Percentiles rank a stretch among this genome's conserved stretches.
These are phyloP conservation scores for Neocloeon triangulifer DNA, from an alignment of 1,140 invertebrate genomes.

Conservation along the genomic window DNA sequence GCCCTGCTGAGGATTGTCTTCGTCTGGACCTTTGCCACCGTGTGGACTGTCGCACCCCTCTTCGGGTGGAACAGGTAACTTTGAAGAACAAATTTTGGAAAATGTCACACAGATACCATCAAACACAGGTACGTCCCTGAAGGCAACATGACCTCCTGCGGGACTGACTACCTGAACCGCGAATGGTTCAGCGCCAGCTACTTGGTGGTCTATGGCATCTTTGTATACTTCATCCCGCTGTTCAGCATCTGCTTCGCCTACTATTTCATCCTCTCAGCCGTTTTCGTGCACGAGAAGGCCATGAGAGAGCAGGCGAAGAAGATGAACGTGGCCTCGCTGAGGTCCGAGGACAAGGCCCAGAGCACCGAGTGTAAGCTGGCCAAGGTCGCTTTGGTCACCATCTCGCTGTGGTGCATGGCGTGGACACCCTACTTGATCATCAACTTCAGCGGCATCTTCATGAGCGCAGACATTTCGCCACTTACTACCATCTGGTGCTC, in stretches of 20 bases:
- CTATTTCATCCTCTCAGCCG: slow-evolving; percentile 53
- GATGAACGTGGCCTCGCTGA: slow-evolving; percentile 59
- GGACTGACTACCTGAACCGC: slow-evolving; percentile 54
- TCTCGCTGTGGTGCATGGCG: slow-evolving; percentile 60
- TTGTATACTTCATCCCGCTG: slow-evolving; percentile 46
- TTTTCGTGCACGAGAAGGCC: slow-evolving; percentile 52
- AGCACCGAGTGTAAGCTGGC: slow-evolving; percentile 50
- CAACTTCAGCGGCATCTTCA: slow-evolving; percentile 51
- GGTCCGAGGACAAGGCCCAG: slow-evolving; percentile 39
- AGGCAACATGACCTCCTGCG: slow-evolving; percentile 66
- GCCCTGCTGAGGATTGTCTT: slow-evolving; percentile 19
- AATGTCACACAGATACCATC: too few relatives aligned
- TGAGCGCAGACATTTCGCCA: slow-evolving; percentile 35
- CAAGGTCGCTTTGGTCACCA: slow-evolving; percentile 60
- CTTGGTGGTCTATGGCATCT: slow-evolving; percentile 41
- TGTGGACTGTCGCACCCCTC: slow-evolving; percentile 19
- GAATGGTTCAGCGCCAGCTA: slow-evolving; percentile 40
- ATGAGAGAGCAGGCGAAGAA: slow-evolving; percentile 69
- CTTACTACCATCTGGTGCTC: slow-evolving; percentile 55
- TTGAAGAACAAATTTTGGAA: too few relatives aligned
- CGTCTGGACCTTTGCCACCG: slow-evolving; percentile 20
- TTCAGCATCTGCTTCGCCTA: slow-evolving; percentile 53
- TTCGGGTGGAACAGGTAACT: slow-evolving; percentile 5
- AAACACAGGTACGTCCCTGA: slow-evolving; percentile 61
- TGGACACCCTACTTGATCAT: slow-evolving; percentile 70